Percentiles rank a stretch among this genome's conserved stretches.
These are phyloP conservation scores for Caenorhabditis japonica DNA, from an alignment of 2,888 invertebrate genomes.

Conservation along the genomic window DNA sequence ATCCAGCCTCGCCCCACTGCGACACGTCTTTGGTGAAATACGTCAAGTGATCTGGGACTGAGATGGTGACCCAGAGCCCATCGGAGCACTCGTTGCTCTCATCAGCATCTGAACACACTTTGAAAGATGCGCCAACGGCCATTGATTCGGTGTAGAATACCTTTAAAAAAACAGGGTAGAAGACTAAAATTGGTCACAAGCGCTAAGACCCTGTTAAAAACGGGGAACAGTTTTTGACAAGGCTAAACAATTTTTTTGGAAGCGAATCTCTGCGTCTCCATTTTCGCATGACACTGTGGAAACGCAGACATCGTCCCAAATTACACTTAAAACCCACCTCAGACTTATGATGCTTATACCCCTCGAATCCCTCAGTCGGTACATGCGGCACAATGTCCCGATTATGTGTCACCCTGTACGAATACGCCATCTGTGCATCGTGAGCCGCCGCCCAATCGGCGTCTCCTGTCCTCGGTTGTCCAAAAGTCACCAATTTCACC, in stretches of 20 bases:
- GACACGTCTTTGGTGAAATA: constrained; percentile 66
- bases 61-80: constrained; percentile 55
- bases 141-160: constrained; percentile 59
- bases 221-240: too few species aligned
- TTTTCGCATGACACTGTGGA: too few species aligned
- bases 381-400: constrained; percentile 67
- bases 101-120: constrained; percentile 48
- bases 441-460: constrained; percentile 58
- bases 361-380: constrained; percentile 61
- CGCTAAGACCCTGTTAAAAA: not conserved
- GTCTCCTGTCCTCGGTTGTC: constrained; percentile 71
- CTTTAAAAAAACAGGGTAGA: constrained; percentile 11
- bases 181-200: not conserved
- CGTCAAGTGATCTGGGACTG: constrained; percentile 64
- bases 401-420: constrained; percentile 64
- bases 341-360: constrained; percentile 65
- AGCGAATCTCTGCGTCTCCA: too few species aligned
- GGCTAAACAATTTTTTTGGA: too few species aligned
- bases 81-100: constrained; percentile 62
- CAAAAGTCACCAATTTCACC: constrained; percentile 67
- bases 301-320: too few species aligned
- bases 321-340: too few species aligned
- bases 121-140: constrained; percentile 36
- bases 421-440: constrained; percentile 55
- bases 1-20: constrained; percentile 61